phyloP scores from a whole-genome alignment of 1,140 invertebrate species.

The Papilio glaucus region DNA sequence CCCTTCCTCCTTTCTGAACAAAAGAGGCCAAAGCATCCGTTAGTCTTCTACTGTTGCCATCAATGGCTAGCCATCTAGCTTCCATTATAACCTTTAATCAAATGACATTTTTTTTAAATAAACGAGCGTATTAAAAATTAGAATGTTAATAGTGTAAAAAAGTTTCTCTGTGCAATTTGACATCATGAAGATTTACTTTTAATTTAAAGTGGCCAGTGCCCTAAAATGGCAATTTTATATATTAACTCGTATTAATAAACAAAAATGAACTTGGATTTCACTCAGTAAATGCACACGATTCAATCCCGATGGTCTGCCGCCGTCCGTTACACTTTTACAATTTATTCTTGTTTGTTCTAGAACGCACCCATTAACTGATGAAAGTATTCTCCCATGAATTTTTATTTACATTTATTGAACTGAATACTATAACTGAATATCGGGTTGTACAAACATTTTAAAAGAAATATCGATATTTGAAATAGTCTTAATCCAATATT shows the following conservation, averaged over 20 bases:
- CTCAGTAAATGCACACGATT: slow-evolving; percentile 1
- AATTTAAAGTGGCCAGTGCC: not conserved
- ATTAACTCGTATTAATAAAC: not conserved
- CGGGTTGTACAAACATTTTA: not conserved
- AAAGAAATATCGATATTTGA: not conserved
- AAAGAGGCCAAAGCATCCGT: too few relatives aligned
- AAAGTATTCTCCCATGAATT: slow-evolving; percentile 18
- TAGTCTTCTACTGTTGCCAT: too few relatives aligned
- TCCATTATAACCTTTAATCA: not conserved
- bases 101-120: not conserved
- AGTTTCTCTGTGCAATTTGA: not conserved
- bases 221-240: not conserved
- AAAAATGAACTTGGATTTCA: not conserved
- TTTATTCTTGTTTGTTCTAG: slow-evolving; percentile 11
- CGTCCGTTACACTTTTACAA: not conserved
- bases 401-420: slow-evolving; percentile 17
- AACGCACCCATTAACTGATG: slow-evolving; percentile 8
- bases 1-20: too few relatives aligned
- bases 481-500: not conserved
- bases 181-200: not conserved
- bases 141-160: not conserved
- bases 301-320: slow-evolving; percentile 7
- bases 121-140: too few relatives aligned
- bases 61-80: too few relatives aligned
- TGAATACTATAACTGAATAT: slow-evolving; percentile 6